Evolutionary conservation across 2,113 vertebrate genomes (phyloP), one percentile per base, ranked within the genome.

Genomic region (Corythaixoides concolor): DNA sequence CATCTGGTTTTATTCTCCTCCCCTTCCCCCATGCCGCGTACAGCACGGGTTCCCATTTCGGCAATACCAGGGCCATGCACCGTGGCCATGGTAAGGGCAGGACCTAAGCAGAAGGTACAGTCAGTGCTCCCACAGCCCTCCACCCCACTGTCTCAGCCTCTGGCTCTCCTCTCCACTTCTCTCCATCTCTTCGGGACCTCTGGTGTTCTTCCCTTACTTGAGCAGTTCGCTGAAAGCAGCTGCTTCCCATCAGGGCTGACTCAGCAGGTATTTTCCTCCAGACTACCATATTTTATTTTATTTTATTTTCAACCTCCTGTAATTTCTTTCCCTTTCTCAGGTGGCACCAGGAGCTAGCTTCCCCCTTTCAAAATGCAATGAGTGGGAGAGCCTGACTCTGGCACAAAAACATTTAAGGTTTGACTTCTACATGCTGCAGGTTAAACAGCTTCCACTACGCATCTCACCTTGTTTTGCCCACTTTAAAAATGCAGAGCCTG

Each of bases 231-330:
- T 82, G 39, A 83, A 79, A 93, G 62, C 74, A 95, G 83, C 88
- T 96, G 83, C 69, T 96, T 96, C 91, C 75, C 91, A 55, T 82
- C 87, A 88, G 49, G 45, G n/a, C 30, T 67, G 28, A 52, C 52
- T 87, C 93, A 91, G 60, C 69, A 75, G 66, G 88, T 52, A 79
- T 85, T 89, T 96, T 85, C 37, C 33, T 86, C 63, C 23, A 32
- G 10, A 52, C 9, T n/a, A 60, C 28, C 6, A 4, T 18, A 62
- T 15, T 63, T 43, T 43, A 13, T 43, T 43, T 23, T 70, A 49
- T 56, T 94, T 66, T 30, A 28, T 33, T 88, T 90, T 76, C 76
- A 76, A n/a, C 4, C 8, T 63, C n/a, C 12, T 80, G 73, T 69
- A 53, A 39, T 66, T 70, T 74, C 15, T 85, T 91, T 72, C 12